A percentile compares a stretch with the other conserved stretches of the same genome.
phyloP scores from a whole-genome alignment of 2,797 vertebrate species.

The Tauraco hartlaubi region DNA sequence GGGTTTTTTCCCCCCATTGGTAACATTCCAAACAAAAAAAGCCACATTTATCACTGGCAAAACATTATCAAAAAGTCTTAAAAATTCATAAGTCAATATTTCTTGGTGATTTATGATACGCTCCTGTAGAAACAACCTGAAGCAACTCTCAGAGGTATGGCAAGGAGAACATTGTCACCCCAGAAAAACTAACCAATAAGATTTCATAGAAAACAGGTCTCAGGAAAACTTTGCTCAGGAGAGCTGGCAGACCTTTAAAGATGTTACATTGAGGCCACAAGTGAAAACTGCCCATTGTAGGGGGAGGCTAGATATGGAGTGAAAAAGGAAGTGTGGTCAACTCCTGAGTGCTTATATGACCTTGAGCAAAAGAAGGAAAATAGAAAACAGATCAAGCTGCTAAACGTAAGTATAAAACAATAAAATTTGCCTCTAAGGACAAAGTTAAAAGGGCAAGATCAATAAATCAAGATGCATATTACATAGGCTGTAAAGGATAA shows the following conservation, averaged over 20 bases:
- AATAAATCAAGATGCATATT: not conserved
- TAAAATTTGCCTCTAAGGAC: not conserved
- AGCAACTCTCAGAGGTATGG: not conserved
- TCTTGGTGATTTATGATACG: slow-evolving; percentile 7
- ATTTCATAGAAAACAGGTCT: not conserved
- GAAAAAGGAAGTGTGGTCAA: not conserved
- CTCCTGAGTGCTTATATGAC: not conserved
- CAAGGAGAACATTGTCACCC: not conserved
- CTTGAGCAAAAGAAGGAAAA: not conserved
- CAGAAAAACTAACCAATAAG: not conserved
- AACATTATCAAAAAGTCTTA: not conserved
- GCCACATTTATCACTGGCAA: not conserved
- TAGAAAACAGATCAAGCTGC: not conserved
- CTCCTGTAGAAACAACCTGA: not conserved
- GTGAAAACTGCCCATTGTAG: not conserved
- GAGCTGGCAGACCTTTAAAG: not conserved
- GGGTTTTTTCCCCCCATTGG: not conserved
- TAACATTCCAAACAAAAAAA: not conserved
- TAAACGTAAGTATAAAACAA: not conserved
- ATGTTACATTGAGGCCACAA: not conserved
- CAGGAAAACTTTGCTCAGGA: not conserved
- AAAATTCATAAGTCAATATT: not conserved
- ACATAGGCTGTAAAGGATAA: not conserved
- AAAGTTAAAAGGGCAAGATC: not conserved
- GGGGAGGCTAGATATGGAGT: not conserved